phyloP scores from a whole-genome alignment of 2,113 vertebrate species.

The Notothenia rossii region DNA sequence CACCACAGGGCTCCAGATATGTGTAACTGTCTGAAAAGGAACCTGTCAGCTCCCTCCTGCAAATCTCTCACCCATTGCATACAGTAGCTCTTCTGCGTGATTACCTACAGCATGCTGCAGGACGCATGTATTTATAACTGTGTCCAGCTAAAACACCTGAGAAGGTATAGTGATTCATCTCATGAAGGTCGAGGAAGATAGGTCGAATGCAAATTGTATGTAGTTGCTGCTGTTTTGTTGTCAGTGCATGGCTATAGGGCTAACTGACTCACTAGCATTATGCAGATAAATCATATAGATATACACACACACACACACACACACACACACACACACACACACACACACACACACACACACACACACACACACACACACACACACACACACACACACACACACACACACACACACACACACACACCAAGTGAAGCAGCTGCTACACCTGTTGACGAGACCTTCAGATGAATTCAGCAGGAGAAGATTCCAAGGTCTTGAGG shows the following conservation, averaged over 20 bases:
- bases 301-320: not conserved
- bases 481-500: not conserved
- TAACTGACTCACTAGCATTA: constrained; percentile 15
- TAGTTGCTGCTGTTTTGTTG: constrained; percentile 7
- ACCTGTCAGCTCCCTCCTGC: constrained; percentile 27
- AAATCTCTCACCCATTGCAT: constrained; percentile 7
- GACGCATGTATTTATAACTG: constrained; percentile 35
- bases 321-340: not conserved
- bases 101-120: constrained; percentile 4
- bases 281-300: constrained; percentile 11
- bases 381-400: not conserved
- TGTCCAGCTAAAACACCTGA: constrained; percentile 18
- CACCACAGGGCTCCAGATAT: not conserved
- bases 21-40: constrained; percentile 11
- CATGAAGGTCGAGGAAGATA: constrained; percentile 5
- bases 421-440: constrained; percentile 33
- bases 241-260: not conserved
- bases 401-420: not conserved
- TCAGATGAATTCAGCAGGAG: constrained; percentile 27
- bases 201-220: constrained; percentile 27
- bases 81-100: constrained; percentile 4
- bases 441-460: constrained; percentile 5
- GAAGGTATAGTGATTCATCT: constrained; percentile 48
- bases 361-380: not conserved
- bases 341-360: not conserved